phyloP scores from a whole-genome alignment of 2,797 vertebrate species.

The Rhinatrema bivittatum region DNA sequence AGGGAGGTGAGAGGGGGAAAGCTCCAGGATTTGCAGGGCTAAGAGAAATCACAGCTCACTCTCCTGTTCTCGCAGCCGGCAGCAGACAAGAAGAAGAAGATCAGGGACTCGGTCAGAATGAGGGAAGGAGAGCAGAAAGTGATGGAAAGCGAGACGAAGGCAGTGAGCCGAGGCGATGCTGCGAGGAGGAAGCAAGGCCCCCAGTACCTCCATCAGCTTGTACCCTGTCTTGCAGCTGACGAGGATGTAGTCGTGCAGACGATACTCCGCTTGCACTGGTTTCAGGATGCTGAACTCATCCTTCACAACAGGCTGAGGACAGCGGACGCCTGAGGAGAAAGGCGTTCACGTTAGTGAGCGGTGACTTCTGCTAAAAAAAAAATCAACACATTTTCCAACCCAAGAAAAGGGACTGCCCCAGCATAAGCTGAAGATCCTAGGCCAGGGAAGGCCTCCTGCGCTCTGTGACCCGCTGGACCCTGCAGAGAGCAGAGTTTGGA shows the following conservation, averaged over 20 bases:
- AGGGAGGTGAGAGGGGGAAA: not conserved
- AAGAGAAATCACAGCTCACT: too few species aligned
- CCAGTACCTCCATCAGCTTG: conserved; percentile 51
- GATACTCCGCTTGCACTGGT: conserved; percentile 43
- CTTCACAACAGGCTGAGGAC: conserved; percentile 45
- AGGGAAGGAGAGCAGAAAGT: not conserved
- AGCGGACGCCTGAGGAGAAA: conserved; percentile 42
- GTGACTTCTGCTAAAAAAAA: too few species aligned
- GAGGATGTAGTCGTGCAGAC: conserved; percentile 52
- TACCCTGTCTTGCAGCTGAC: conserved; percentile 56
- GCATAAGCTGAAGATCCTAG: too few species aligned
- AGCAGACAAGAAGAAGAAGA: not conserved
- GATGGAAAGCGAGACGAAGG: not conserved
- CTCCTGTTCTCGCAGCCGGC: too few species aligned
- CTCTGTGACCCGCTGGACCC: not conserved
- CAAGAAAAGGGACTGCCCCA: too few species aligned
- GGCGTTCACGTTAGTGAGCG: not conserved
- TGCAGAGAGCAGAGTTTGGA: not conserved
- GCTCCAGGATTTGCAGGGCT: not conserved
- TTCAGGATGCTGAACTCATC: conserved; percentile 55
- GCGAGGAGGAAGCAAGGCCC: not conserved
- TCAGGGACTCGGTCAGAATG: not conserved
- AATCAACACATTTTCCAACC: too few species aligned
- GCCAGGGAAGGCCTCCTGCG: not conserved
- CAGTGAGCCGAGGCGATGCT: not conserved